A percentile compares a stretch with the other conserved stretches of the same genome.
Conservation (phyloP, 1,140 invertebrate genomes). For the Drosophila parabipectinata region DNA sequence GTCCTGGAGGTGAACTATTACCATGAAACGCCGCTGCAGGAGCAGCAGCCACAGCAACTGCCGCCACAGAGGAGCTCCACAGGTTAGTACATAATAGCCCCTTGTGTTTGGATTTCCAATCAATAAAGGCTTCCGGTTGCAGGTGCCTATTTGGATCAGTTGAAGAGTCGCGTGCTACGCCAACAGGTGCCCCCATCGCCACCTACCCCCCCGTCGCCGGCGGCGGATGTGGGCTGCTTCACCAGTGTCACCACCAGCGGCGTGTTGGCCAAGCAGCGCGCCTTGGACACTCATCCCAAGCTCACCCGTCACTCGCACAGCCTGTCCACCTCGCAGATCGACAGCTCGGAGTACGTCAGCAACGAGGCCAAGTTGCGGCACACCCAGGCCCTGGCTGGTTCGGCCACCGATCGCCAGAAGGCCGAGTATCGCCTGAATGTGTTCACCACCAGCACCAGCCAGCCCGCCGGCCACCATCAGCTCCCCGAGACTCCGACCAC, state of each 20-base stretch:
- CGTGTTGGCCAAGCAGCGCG: conserved; percentile 85
- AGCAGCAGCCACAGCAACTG: conserved; percentile 23
- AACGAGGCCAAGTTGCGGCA: conserved; percentile 75
- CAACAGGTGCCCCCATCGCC: conserved; percentile 52
- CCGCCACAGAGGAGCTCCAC: conserved; percentile 61
- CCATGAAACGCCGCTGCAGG: conserved; percentile 83
- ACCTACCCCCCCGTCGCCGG: conserved; percentile 56
- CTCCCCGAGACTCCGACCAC: conserved; percentile 74
- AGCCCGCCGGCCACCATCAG: conserved; percentile 49
- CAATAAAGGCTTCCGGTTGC: conserved; percentile 25
- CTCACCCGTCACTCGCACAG: conserved; percentile 84
- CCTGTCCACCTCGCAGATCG: conserved; percentile 87
- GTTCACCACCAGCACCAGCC: conserved; percentile 69
- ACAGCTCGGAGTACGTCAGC: conserved; percentile 86
- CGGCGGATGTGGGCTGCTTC: conserved; percentile 85
- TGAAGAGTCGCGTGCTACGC: conserved; percentile 86
- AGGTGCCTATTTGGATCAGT: conserved; percentile 86
- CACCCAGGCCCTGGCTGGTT: conserved; percentile 58
- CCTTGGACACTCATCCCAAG: conserved; percentile 72
- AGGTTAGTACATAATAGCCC: conserved; percentile 9
- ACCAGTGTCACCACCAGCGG: conserved; percentile 87
- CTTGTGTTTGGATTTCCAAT: neutral
- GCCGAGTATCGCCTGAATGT: conserved; percentile 82
- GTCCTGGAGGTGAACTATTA: conserved; percentile 87
- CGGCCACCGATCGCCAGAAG: conserved; percentile 81